phyloP scores from a whole-genome alignment of 1,140 invertebrate species.

The Listronotus bonariensis region DNA sequence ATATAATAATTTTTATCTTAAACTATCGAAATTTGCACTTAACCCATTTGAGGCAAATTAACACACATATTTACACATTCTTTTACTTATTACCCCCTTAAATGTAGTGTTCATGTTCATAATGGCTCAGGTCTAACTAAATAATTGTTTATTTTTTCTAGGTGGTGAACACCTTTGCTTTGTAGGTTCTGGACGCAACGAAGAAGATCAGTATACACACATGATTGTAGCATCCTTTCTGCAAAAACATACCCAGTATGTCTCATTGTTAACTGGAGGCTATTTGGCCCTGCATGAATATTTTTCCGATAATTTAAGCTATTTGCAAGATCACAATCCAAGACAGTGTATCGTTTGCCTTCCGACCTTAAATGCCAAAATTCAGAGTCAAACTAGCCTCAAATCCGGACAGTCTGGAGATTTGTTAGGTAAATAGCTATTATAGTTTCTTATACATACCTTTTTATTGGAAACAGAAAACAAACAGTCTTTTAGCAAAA shows the following conservation, averaged over 20 bases:
- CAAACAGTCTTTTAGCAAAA: neutral
- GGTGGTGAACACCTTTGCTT: slow-evolving; percentile 95
- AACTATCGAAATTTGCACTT: too few species aligned
- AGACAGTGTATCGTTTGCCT: slow-evolving; percentile 80
- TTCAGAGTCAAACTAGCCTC: slow-evolving; percentile 44
- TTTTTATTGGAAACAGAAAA: neutral
- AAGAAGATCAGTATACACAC: slow-evolving; percentile 95
- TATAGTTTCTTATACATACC: slow-evolving; percentile 1
- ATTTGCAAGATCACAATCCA: slow-evolving; percentile 81
- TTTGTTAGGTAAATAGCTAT: slow-evolving; percentile 59
- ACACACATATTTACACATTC: too few species aligned
- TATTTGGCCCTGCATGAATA: slow-evolving; percentile 89
- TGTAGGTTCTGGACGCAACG: slow-evolving; percentile 91
- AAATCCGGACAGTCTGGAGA: slow-evolving; percentile 64
- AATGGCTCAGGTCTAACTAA: too few species aligned
- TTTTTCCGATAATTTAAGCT: slow-evolving; percentile 77
- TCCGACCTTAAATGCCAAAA: slow-evolving; percentile 56
- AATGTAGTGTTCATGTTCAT: too few species aligned
- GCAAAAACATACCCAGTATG: slow-evolving; percentile 90
- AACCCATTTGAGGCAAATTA: too few species aligned
- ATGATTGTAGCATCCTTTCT: slow-evolving; percentile 98
- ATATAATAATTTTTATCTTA: too few species aligned
- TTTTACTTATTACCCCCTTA: too few species aligned
- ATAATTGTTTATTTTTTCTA: slow-evolving; percentile 24
- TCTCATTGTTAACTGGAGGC: slow-evolving; percentile 90